Base-by-base conservation (phyloP, 2,888 invertebrate genomes). In the Ypsolopha scabrella region DNA sequence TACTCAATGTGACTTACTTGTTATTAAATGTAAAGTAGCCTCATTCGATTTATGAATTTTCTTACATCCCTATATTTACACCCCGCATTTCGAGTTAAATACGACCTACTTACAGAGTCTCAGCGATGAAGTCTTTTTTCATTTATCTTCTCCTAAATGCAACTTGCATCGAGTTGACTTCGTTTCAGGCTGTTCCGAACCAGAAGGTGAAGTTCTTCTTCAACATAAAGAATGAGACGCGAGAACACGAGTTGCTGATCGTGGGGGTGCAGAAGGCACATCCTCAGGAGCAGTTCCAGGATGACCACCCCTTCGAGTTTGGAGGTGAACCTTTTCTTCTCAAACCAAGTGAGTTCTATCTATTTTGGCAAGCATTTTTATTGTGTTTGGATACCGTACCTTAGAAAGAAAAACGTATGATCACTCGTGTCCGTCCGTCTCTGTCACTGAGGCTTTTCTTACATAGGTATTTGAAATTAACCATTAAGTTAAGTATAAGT, bases 241-340 rank as follows among this genome's bases (percentile, higher is more conserved):
- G 56, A n/a, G 66, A 67, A 46, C 68, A 78, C 11, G 70, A 72
- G 46, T 45, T 77, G 7, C 14, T 67, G 24, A 55, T 80, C 11
- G 62, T 77, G 47, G 79, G 80, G 4, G 59, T 79, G 7, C 68
- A 73, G 10, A 53, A 76, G 37, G 75, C 63, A 0, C 79, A 80
- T 52, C 78, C 78, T 0, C 79, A 80, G 52, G 70, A 69, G 0
- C 74, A 74, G 14, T 80, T 73, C 54, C 4, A 54, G 61, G 62
- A 58, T 41, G 36, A 70, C 0, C 70, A 79, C 54, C 68, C 66
- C 1, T 75, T 67, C 53, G 49, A 60, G 34, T 76, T 76, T 62
- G 75, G 72, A 11, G 57, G 52, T 39, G 58, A 66, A 0, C 68
- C 74, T 33, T 59, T 67, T 50, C 13, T 64, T 7, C 60, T 76